These are phyloP conservation scores for Paguma larvata DNA, from an alignment of 2,797 vertebrate genomes.

Conservation along the genomic window DNA sequence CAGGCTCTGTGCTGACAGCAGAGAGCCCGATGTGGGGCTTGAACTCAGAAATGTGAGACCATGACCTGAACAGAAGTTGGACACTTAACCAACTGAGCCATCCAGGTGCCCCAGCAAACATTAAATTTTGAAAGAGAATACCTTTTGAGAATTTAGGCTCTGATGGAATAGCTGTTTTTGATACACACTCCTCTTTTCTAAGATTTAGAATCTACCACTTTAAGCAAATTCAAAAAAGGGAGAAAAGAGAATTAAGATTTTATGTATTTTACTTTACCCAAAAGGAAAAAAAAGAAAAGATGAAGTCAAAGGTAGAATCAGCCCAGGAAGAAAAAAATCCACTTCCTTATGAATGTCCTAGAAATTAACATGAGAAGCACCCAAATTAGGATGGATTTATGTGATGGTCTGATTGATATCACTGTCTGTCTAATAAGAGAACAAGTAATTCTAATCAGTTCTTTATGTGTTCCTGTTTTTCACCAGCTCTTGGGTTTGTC, in stretches of 20 bases:
- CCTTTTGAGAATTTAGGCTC: background rate
- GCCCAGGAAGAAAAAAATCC: background rate
- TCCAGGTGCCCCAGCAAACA: background rate
- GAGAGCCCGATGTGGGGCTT: too few species aligned
- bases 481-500: background rate
- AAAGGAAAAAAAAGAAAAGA: background rate
- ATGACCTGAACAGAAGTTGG: too few species aligned
- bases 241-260: background rate
- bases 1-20: too few species aligned
- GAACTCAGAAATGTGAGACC: too few species aligned
- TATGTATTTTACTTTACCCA: background rate
- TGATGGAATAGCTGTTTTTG: background rate
- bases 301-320: background rate
- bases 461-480: constrained; percentile 16
- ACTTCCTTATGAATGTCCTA: background rate
- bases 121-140: background rate
- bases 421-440: background rate
- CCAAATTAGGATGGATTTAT: background rate
- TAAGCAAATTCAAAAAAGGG: background rate
- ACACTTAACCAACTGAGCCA: too few species aligned
- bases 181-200: constrained; percentile 4
- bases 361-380: background rate
- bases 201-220: background rate
- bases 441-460: constrained; percentile 8
- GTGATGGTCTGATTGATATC: background rate